Evolutionary conservation across 2,113 vertebrate genomes (phyloP), one percentile per base, ranked within the genome.

Genomic region (Barbus barbus): DNA sequence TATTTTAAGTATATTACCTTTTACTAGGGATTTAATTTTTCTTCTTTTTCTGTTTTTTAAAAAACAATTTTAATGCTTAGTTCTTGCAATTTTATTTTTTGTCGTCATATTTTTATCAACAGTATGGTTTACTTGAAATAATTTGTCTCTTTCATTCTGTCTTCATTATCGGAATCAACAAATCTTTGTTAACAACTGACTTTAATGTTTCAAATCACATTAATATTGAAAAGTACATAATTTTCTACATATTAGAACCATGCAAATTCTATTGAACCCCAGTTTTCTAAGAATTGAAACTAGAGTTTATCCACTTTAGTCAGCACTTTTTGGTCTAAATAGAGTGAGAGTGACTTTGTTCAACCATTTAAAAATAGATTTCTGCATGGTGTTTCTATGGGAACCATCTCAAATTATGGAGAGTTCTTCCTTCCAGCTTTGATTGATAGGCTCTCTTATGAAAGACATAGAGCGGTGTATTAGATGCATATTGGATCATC

Each of bases 301-400:
- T 16, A 65, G 2, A 65, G 14, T 33, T 18, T 31, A 1, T 65
- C 26, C 5, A 13, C n/a, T 48, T 48, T 44, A 73, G 72, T 65
- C 26, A 74, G 24, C 24, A 48, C 41, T 14, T 73, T 8, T 26
- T 26, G 14, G n/a, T 53, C 73, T 53, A 76, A 76, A 33, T 12
- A 33, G 3, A 33, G 9, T 24, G 31, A 9, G 31, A 20, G 36
- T 60, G 20, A 38, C 65, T 69, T 22, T 53, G 1, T 24, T 78
- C 22, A 58, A 58, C 7, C 53, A 24, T 38, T 78, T 60, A 38
- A 60, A 78, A 78, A 60, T 38, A 24, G 53, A 22, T 58, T 56
- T 77, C 48, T 56, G 53, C 53, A 58, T 58, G 12, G 48, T 77
- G 73, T 76, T 56, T 76, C 74, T 28, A 76, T 76, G 48, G 74